These are phyloP conservation scores for Leucophenga varia DNA, from an alignment of 1,140 invertebrate genomes.

Conservation along the genomic window DNA sequence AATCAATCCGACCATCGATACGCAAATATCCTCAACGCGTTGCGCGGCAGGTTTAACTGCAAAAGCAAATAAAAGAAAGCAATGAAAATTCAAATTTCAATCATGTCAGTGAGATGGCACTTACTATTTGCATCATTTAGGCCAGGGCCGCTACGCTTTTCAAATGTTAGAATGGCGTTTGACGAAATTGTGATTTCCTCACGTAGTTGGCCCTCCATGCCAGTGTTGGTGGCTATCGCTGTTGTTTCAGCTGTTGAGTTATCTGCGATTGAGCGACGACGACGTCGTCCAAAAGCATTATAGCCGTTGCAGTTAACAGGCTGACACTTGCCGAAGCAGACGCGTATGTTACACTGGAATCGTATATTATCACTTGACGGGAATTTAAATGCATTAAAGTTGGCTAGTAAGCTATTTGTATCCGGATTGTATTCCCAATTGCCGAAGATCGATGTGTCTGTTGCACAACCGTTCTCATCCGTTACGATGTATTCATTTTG, in stretches of 20 bases:
- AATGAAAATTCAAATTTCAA: background rate
- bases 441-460: constrained; percentile 87
- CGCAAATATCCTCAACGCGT: constrained; percentile 82
- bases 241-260: constrained; percentile 63
- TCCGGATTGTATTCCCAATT: constrained; percentile 89
- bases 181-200: constrained; percentile 93
- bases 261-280: constrained; percentile 66
- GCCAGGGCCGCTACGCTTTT: constrained; percentile 72
- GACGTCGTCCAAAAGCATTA: constrained; percentile 82
- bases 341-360: constrained; percentile 94
- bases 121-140: constrained; percentile 71
- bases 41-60: constrained; percentile 64
- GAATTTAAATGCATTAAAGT: constrained; percentile 95
- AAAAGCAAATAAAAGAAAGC: background rate
- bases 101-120: constrained; percentile 7
- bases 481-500: constrained; percentile 92
- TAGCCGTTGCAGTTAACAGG: constrained; percentile 90
- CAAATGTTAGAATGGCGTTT: constrained; percentile 86
- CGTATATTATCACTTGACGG: constrained; percentile 90
- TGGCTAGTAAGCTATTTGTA: constrained; percentile 77
- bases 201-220: constrained; percentile 77
- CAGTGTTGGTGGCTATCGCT: constrained; percentile 46
- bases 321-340: constrained; percentile 94
- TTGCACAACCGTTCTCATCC: constrained; percentile 91
- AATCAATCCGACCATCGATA: constrained; percentile 89